These are phyloP conservation scores for Lipophrys pholis DNA, from an alignment of 2,113 vertebrate species.

Conservation along the genomic window DNA sequence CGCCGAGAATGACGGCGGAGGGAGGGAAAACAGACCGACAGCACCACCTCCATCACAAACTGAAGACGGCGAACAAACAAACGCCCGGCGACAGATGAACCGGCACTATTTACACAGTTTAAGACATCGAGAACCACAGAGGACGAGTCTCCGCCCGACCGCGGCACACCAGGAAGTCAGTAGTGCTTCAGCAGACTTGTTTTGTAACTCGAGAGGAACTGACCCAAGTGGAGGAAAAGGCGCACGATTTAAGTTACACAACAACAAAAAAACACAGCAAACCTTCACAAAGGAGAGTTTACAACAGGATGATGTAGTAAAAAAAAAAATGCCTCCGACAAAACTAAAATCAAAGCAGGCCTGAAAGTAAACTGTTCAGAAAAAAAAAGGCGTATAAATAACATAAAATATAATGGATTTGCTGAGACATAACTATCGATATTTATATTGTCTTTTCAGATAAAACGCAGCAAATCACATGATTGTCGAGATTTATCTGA, in stretches of 20 bases:
- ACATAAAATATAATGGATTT: constrained; percentile 61
- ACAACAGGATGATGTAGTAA: constrained; percentile 24
- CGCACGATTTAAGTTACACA: constrained; percentile 26
- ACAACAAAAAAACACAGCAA: constrained; percentile 37
- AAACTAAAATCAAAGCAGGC: constrained; percentile 11
- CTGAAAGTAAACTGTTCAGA: constrained; percentile 30
- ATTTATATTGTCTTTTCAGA: constrained; percentile 37
- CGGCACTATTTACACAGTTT: constrained; percentile 67
- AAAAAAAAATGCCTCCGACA: background rate
- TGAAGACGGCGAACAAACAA: constrained; percentile 49
- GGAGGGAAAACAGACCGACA: constrained; percentile 54
- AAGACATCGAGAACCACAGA: constrained; percentile 48
- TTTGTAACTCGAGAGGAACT: constrained; percentile 46
- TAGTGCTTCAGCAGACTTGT: constrained; percentile 48
- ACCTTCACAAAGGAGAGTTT: constrained; percentile 32
- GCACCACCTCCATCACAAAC: constrained; percentile 48
- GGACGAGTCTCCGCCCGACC: background rate
- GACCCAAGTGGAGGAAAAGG: constrained; percentile 38
- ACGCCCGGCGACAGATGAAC: constrained; percentile 50
- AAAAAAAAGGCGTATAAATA: constrained; percentile 69
- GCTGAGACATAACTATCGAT: constrained; percentile 37
- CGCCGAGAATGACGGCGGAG: background rate
- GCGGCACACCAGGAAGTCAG: constrained; percentile 43
- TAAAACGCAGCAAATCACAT: constrained; percentile 49
- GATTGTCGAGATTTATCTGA: constrained; percentile 69